phyloP scores from a whole-genome alignment of 1,140 invertebrate species.

The Cryptotermes secundus region DNA sequence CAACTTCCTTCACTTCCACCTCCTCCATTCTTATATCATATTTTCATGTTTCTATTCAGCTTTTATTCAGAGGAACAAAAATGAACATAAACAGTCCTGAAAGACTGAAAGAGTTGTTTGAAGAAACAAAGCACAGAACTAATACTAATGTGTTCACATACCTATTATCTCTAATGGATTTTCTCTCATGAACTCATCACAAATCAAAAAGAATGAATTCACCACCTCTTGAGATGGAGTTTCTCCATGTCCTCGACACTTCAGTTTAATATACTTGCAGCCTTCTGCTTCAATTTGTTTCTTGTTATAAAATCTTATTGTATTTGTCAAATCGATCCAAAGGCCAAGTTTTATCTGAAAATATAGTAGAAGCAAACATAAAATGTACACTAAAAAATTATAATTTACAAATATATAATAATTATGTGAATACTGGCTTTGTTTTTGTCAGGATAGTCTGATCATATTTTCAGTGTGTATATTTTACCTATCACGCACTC shows the following conservation, averaged over 20 bases:
- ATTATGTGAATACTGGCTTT: no score
- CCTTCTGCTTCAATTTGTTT: constrained; percentile 69
- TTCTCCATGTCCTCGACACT: constrained; percentile 83
- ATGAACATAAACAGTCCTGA: background rate
- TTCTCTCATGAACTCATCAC: constrained; percentile 74
- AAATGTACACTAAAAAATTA: no score
- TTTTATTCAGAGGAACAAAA: background rate
- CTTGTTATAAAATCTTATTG: constrained; percentile 87
- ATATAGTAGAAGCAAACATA: background rate
- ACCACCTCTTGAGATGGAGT: constrained; percentile 77
- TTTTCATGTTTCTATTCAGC: background rate
- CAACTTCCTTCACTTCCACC: no score
- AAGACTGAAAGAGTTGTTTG: background rate
- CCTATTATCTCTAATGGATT: constrained; percentile 78
- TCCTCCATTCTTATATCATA: background rate
- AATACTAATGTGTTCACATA: constrained; percentile 32
- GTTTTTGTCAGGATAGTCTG: no score
- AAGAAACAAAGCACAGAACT: no score
- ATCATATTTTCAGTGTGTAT: no score
- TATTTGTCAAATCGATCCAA: constrained; percentile 97
- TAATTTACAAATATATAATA: no score
- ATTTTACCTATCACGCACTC: no score
- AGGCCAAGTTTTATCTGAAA: constrained; percentile 80
- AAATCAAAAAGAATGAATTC: constrained; percentile 73
- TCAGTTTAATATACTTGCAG: constrained; percentile 82